phyloP scores from a whole-genome alignment of 1,140 invertebrate species.

The Plectus sambesii region DNA sequence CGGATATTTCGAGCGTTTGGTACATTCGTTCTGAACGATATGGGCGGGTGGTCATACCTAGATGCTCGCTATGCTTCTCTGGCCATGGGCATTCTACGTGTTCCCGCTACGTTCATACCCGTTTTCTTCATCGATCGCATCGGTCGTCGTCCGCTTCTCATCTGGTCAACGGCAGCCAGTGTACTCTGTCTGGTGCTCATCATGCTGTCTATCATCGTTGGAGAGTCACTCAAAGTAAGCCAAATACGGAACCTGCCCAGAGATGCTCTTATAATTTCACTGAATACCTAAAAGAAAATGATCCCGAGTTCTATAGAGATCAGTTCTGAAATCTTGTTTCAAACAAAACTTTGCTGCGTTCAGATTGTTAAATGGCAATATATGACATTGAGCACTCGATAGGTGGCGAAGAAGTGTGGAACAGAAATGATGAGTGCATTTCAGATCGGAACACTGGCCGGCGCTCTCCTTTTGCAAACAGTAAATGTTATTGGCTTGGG shows the following conservation, averaged over 20 bases:
- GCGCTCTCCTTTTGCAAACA: constrained; percentile 17
- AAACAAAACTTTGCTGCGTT: no score
- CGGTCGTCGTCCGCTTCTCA: constrained; percentile 24
- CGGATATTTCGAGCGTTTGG: constrained; percentile 21
- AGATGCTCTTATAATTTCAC: background rate
- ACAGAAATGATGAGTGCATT: no score
- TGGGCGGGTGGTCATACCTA: constrained; percentile 18
- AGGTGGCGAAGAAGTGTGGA: no score
- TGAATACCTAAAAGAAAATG: background rate
- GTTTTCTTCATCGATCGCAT: constrained; percentile 24
- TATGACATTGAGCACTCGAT: no score
- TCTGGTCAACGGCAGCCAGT: constrained; percentile 18
- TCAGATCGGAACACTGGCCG: constrained; percentile 24
- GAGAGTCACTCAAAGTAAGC: constrained; percentile 19
- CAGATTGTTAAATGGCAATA: no score
- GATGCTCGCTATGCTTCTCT: constrained; percentile 17
- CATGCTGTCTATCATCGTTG: constrained; percentile 20
- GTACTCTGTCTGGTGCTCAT: constrained; percentile 20
- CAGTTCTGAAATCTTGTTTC: no score
- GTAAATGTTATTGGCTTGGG: constrained; percentile 25
- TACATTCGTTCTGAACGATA: constrained; percentile 25
- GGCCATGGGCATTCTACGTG: constrained; percentile 21
- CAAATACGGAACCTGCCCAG: no score
- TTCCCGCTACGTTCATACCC: constrained; percentile 24
- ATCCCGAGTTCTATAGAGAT: no score